Evolutionary conservation across 2,113 vertebrate genomes (phyloP), one percentile per base, ranked within the genome.

Genomic region (Probosciger aterrimus): DNA sequence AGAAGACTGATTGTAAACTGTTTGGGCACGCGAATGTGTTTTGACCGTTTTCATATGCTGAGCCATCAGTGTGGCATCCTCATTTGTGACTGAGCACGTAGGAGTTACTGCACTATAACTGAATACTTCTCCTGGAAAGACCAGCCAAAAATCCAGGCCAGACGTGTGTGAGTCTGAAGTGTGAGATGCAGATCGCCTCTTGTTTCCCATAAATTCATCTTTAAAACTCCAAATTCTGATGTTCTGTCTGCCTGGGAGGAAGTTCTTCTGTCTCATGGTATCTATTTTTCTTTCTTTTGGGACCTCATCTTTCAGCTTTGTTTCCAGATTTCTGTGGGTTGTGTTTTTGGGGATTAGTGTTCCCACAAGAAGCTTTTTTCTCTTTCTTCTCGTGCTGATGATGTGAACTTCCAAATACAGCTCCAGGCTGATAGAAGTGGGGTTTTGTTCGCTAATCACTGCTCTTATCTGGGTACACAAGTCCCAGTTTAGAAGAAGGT

Each of bases 251-350:
- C 49, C 22, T 44, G 46, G 33, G 27, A 62, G n/a, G 60, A 70
- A 49, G 24, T 80, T 53, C n/a, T 71, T 0, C 0, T 11, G 31
- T 28, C 37, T 46, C 41, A 19, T 0, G 17, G 1, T n/a, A 6
- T 44, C 20, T 71, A 0, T 39, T 69, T 79, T 76, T 55, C 43
- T 75, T 70, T 71, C 76, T 73, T 59, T 57, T 6, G 62, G 39
- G 63, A 9, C 30, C 4, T 49, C 13, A 18, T 11, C 70, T 76
- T 68, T 71, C 49, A 59, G 33, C 57, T 43, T 67, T 37, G 37
- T 50, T 85, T 59, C 52, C 71, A 41, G 76, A 27, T 24, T n/a
- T 27, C 46, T 3, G 17, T 14, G 59, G 39, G 10, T 13, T 71
- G 59, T 62, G 24, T 1, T 68, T 73, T 47, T 27, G 68, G 44